A percentile compares a stretch with the other conserved stretches of the same genome.
Evolutionary conservation across 2,797 vertebrate species (phyloP).

Genomic region (Gymnothorax reevesii): DNA sequence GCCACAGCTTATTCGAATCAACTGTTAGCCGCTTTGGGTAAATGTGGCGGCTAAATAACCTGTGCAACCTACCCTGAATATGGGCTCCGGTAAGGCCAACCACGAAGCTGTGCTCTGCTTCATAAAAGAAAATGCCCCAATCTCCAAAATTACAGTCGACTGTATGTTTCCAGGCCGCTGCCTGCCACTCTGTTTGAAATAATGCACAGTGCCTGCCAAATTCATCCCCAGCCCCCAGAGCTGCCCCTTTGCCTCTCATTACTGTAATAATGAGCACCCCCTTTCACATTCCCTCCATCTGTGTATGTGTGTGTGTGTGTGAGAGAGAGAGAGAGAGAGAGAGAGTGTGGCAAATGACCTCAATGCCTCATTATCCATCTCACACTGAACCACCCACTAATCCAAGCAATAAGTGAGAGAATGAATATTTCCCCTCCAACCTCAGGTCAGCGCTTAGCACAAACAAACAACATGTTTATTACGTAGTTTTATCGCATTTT

Average conservation of each 20-base stretch:
- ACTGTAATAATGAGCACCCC: conserved; percentile 57
- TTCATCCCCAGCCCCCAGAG: conserved; percentile 19
- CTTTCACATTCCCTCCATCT: conserved; percentile 35
- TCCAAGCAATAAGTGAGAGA: conserved; percentile 48
- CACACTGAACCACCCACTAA: conserved; percentile 66
- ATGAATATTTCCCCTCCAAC: neutral
- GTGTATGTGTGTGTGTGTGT: conserved; percentile 47
- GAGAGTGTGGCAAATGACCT: conserved; percentile 46
- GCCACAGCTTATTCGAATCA: no score
- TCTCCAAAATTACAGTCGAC: neutral
- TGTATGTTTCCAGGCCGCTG: neutral
- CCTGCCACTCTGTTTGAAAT: neutral
- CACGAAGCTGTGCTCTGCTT: no score
- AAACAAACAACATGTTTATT: neutral
- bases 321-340: no score
- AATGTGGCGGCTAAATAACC: no score
- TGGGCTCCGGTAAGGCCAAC: no score
- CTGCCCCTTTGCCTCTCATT: conserved; percentile 54
- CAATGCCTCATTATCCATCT: conserved; percentile 67
- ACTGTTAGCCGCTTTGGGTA: no score
- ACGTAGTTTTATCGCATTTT: neutral
- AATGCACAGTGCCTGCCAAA: neutral
- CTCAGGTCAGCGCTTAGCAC: neutral
- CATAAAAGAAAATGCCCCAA: no score
- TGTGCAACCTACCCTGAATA: no score